phyloP scores from a whole-genome alignment of 2,797 vertebrate genomes.

The Apogon talboti region DNA sequence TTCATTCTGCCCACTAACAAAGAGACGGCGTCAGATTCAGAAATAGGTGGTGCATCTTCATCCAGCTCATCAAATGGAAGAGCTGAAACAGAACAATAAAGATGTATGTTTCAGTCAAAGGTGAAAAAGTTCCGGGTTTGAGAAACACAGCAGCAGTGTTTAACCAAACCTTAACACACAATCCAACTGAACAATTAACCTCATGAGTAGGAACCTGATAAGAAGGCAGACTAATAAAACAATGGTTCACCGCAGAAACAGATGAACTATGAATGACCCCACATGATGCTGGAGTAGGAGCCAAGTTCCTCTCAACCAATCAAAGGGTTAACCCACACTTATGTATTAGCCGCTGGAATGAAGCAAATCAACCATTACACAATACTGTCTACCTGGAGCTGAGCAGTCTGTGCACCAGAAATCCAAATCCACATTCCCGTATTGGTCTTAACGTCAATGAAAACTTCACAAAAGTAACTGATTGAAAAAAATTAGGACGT shows the following conservation, averaged over 20 bases:
- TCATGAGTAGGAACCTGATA: conserved; percentile 9
- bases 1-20: conserved; percentile 85
- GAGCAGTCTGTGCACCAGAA: no score
- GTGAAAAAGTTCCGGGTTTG: no score
- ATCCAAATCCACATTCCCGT: no score
- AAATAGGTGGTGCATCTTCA: conserved; percentile 76
- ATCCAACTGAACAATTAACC: background rate
- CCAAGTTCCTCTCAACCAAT: background rate
- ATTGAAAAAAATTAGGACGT: no score
- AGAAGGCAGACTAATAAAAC: no score
- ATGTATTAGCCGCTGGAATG: background rate
- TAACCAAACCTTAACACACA: background rate
- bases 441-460: no score
- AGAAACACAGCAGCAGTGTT: background rate
- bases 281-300: background rate
- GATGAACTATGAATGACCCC: no score
- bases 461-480: no score
- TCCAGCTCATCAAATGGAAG: conserved; percentile 64
- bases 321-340: background rate
- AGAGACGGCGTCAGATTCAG: conserved; percentile 74
- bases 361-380: background rate
- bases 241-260: no score
- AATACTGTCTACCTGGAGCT: background rate
- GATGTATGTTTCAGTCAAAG: no score
- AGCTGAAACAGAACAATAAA: conserved; percentile 47